These are phyloP conservation scores for Yponomeuta plumbellus DNA, from an alignment of 2,888 invertebrate species.

Conservation along the genomic window DNA sequence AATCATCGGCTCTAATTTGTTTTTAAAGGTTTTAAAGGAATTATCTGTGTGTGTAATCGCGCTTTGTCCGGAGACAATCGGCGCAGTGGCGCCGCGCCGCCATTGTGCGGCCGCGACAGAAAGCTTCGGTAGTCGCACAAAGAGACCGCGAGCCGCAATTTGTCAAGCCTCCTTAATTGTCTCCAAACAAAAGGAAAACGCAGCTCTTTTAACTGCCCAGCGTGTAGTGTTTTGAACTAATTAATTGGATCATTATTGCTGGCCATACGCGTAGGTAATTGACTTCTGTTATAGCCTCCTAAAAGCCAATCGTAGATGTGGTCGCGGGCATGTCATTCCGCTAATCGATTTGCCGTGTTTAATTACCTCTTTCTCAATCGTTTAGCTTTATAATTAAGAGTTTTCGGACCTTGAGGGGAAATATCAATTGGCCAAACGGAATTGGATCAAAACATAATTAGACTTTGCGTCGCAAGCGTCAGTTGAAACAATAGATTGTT, in stretches of 20 bases:
- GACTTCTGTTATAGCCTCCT: conserved; percentile 21
- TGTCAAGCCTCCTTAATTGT: conserved; percentile 46
- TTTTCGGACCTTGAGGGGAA: conserved; percentile 28
- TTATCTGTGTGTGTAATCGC: conserved; percentile 66
- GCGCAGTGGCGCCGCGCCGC: conserved; percentile 39
- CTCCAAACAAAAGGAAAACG: conserved; percentile 53
- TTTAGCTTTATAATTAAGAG: not conserved
- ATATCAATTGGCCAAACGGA: conserved; percentile 42
- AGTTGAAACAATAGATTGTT: conserved; percentile 54
- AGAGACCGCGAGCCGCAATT: conserved; percentile 54
- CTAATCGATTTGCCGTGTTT: conserved; percentile 15
- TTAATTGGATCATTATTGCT: conserved; percentile 59
- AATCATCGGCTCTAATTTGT: conserved; percentile 66
- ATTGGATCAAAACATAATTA: conserved; percentile 49
- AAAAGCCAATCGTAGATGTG: not conserved
- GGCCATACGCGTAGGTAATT: conserved; percentile 41
- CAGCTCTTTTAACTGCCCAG: conserved; percentile 47
- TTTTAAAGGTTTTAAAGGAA: conserved; percentile 70
- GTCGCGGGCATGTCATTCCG: conserved; percentile 3
- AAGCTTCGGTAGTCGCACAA: conserved; percentile 38
- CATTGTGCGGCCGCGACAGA: conserved; percentile 43
- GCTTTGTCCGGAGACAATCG: conserved; percentile 62
- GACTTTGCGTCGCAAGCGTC: conserved; percentile 48
- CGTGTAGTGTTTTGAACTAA: conserved; percentile 48
- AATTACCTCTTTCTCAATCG: conserved; percentile 13